A percentile compares a stretch with the other conserved stretches of the same genome.
Evolutionary conservation across 2,888 invertebrate species (phyloP).

Genomic region (Tachina fera): DNA sequence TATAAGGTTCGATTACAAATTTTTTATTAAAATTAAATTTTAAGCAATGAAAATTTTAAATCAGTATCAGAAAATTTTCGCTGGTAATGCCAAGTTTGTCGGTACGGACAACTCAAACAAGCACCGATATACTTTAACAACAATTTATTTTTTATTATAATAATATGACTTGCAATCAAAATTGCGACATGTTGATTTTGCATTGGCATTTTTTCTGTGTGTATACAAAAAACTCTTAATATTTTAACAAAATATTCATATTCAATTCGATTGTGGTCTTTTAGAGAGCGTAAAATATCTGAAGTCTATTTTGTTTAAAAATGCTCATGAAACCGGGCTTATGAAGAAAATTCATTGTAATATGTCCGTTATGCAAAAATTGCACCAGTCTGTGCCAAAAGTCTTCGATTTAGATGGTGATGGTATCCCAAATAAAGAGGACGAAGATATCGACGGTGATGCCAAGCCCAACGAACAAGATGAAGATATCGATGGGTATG

Average conservation of each 20-base stretch:
- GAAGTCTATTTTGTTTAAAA: slow-evolving; percentile 31
- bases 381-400: slow-evolving; percentile 40
- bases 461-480: slow-evolving; percentile 74
- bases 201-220: too few species aligned
- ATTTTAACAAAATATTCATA: not conserved
- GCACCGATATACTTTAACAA: too few species aligned
- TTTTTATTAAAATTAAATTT: too few species aligned
- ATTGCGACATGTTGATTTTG: too few species aligned
- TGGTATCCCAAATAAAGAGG: slow-evolving; percentile 72
- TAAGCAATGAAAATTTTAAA: too few species aligned
- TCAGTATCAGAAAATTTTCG: too few species aligned
- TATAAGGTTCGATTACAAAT: too few species aligned
- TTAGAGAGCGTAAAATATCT: slow-evolving; percentile 40
- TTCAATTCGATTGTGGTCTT: not conserved
- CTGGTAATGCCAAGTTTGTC: too few species aligned
- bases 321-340: not conserved
- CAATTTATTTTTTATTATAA: too few species aligned
- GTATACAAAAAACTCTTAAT: too few species aligned
- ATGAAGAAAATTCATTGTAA: not conserved
- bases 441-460: slow-evolving; percentile 73
- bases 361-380: slow-evolving; percentile 8
- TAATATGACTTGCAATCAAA: too few species aligned
- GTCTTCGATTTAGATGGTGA: slow-evolving; percentile 72
- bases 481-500: slow-evolving; percentile 77
- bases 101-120: too few species aligned